A percentile compares a stretch with the other conserved stretches of the same genome.
Evolutionary conservation across 2,888 invertebrate species (phyloP).

Genomic region (Ophonus ardosiacus): DNA sequence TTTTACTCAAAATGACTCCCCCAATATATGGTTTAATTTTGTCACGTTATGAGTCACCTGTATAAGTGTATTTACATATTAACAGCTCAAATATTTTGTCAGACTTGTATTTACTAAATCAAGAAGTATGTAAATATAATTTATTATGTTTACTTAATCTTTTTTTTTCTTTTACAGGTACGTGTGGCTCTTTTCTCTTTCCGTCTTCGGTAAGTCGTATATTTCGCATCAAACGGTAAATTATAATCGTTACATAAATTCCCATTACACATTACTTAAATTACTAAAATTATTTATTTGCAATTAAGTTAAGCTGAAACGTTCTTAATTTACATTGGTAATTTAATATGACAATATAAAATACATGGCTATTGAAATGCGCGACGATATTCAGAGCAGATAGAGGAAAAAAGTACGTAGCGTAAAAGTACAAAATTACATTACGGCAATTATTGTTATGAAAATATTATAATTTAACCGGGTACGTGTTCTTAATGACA

Average conservation of each 20-base stretch:
- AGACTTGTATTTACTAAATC: too few relatives aligned
- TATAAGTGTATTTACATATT: too few relatives aligned
- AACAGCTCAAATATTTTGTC: too few relatives aligned
- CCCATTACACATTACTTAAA: not conserved
- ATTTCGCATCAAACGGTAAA: not conserved
- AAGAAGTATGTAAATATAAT: too few relatives aligned
- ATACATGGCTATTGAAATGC: constrained; percentile 18
- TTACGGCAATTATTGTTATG: constrained; percentile 27
- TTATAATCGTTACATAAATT: not conserved
- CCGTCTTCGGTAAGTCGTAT: not conserved
- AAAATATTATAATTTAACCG: not conserved
- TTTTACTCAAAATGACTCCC: too few relatives aligned
- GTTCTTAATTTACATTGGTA: not conserved
- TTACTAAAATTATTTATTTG: constrained; percentile 4
- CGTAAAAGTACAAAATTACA: constrained; percentile 42
- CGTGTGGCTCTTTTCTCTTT: not conserved
- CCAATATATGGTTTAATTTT: too few relatives aligned
- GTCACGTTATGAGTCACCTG: too few relatives aligned
- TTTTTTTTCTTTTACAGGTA: constrained; percentile 7
- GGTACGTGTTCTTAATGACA: constrained; percentile 6
- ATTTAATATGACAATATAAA: constrained; percentile 23
- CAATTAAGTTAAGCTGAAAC: not conserved
- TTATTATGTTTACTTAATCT: not conserved
- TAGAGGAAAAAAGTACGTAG: constrained; percentile 11
- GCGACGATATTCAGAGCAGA: constrained; percentile 6